Evolutionary conservation across 2,113 vertebrate genomes (phyloP).

Genomic region (Ploceus nigricollis): DNA sequence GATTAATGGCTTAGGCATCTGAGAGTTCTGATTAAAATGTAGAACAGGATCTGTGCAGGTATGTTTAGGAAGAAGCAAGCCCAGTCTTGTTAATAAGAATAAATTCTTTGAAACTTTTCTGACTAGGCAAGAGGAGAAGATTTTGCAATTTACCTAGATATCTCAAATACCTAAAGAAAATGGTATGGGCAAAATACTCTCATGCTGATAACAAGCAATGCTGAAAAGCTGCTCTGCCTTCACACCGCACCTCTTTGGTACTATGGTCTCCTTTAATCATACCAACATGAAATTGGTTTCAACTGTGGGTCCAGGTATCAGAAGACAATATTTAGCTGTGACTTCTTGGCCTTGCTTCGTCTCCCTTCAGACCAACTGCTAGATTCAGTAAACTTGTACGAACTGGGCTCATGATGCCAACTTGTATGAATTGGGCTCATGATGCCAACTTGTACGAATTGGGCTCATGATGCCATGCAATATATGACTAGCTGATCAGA

Average conservation of each 20-base stretch:
- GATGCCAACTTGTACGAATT: too few species aligned
- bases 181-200: not conserved
- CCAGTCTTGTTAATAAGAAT: not conserved
- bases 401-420: not conserved
- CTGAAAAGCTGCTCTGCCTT: not conserved
- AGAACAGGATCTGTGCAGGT: not conserved
- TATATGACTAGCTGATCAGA: not conserved
- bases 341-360: not conserved
- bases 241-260: not conserved
- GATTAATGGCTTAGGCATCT: not conserved
- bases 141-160: not conserved
- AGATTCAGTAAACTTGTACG: not conserved
- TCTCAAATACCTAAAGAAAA: not conserved
- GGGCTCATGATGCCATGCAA: not conserved
- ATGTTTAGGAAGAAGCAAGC: not conserved
- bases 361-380: not conserved
- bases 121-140: not conserved
- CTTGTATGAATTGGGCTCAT: not conserved
- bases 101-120: not conserved
- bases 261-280: not conserved
- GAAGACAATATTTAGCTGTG: not conserved
- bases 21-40: not conserved
- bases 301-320: not conserved
- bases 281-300: not conserved
- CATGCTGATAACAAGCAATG: not conserved